A percentile compares a stretch with the other conserved stretches of the same genome.
phyloP scores from a whole-genome alignment of 2,113 vertebrate species.

The Urocynchramus pylzowi region DNA sequence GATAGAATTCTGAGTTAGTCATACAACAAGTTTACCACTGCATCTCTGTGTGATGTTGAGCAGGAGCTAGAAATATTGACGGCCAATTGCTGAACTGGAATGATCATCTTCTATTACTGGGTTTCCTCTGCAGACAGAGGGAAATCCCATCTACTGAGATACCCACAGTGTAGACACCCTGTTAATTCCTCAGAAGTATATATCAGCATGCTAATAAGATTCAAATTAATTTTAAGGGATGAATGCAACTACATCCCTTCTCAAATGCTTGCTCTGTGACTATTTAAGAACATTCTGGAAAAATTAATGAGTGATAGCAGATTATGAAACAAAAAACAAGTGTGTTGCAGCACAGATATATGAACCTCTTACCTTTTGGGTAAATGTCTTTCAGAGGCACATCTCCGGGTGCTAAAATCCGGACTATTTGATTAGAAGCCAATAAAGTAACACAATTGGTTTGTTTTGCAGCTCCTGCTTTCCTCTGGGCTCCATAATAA shows the following conservation, averaged over 20 bases:
- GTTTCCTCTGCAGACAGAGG: not conserved
- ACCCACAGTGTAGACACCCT: not conserved
- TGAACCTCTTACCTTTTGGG: constrained; percentile 84
- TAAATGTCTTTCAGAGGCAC: constrained; percentile 90
- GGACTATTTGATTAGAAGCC: constrained; percentile 86
- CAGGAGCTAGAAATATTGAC: not conserved
- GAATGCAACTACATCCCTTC: not conserved
- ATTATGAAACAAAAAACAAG: constrained; percentile 14
- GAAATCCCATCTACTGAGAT: not conserved
- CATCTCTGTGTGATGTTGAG: not conserved
- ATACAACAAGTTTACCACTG: not conserved
- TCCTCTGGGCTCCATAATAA: constrained; percentile 74
- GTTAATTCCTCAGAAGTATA: not conserved
- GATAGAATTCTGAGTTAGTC: not conserved
- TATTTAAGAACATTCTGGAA: not conserved
- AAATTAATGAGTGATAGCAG: not conserved
- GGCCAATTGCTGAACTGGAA: not conserved
- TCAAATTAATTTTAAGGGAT: not conserved
- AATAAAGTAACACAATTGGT: constrained; percentile 84
- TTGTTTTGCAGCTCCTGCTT: constrained; percentile 70
- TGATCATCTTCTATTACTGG: not conserved
- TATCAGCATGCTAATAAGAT: not conserved
- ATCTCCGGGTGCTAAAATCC: constrained; percentile 83
- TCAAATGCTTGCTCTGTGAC: not conserved
- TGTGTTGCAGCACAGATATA: not conserved